These are phyloP conservation scores for Siniperca chuatsi DNA, from an alignment of 2,113 vertebrate species.

Conservation along the genomic window DNA sequence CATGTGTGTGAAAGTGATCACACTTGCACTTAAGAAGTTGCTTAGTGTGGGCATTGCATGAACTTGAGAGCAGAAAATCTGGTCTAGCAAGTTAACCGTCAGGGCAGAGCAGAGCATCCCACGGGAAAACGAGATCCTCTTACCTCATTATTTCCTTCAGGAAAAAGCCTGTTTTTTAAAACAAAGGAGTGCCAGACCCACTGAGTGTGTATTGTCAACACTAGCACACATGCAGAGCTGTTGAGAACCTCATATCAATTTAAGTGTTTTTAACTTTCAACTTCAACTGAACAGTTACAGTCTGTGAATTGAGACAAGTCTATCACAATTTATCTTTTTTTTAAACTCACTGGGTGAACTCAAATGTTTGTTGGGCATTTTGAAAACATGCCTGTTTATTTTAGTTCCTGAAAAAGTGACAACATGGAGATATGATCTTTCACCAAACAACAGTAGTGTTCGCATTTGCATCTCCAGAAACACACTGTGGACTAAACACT, in stretches of 20 bases:
- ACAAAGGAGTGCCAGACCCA: not conserved
- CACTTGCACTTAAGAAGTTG: conserved; percentile 34
- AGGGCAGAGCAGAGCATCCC: conserved; percentile 43
- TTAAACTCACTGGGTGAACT: not conserved
- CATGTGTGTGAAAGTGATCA: conserved; percentile 49
- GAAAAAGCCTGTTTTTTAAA: conserved; percentile 18
- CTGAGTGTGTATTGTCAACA: not conserved
- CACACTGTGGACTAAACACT: not conserved
- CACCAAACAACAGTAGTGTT: not conserved
- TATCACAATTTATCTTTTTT: not conserved
- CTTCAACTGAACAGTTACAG: not conserved
- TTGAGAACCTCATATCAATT: not conserved
- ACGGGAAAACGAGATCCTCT: conserved; percentile 61
- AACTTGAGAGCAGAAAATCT: conserved; percentile 66
- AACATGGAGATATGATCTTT: conserved; percentile 1
- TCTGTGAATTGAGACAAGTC: not conserved
- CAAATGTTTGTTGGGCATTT: not conserved
- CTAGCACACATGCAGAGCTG: not conserved
- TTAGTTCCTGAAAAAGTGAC: not conserved
- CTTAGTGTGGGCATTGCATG: conserved; percentile 45
- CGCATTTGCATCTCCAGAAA: conserved; percentile 19
- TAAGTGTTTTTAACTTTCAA: not conserved
- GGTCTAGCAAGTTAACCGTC: conserved; percentile 75
- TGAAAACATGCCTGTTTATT: not conserved
- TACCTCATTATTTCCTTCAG: conserved; percentile 57